Percentiles rank a stretch among this genome's conserved stretches.
Evolutionary conservation across 2,888 invertebrate genomes (phyloP).

Genomic region (Sicus ferrugineus): DNA sequence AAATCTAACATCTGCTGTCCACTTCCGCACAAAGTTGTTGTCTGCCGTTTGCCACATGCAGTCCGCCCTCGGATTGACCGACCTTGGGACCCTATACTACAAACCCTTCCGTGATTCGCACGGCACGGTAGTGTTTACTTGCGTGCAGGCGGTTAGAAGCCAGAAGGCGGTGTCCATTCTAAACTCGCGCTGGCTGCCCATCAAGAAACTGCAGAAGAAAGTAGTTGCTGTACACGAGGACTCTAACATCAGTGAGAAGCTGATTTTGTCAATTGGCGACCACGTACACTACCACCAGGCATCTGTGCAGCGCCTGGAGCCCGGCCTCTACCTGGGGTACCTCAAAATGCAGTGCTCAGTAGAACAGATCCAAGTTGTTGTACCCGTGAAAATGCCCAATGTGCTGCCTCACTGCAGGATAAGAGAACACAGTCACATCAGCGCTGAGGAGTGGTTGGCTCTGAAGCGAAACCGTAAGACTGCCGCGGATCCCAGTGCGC

Average conservation of each 20-base stretch:
- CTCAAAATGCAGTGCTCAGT: conserved; percentile 96
- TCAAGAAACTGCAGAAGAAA: conserved; percentile 84
- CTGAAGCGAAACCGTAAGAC: conserved; percentile 68
- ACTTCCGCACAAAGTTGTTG: conserved; percentile 89
- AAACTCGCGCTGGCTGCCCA: conserved; percentile 91
- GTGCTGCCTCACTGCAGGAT: conserved; percentile 93
- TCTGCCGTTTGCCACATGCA: conserved; percentile 94
- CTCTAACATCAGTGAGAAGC: conserved; percentile 80
- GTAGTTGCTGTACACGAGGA: conserved; percentile 77
- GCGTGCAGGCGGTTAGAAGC: conserved; percentile 73
- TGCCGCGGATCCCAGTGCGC: conserved; percentile 38
- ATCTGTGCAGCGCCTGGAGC: conserved; percentile 81
- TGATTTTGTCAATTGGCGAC: conserved; percentile 87
- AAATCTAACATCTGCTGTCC: conserved; percentile 87
- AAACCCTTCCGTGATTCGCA: conserved; percentile 87
- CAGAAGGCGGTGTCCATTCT: conserved; percentile 88
- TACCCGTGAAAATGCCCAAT: conserved; percentile 91
- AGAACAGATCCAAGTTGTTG: conserved; percentile 91
- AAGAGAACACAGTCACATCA: conserved; percentile 94
- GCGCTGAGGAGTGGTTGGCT: conserved; percentile 96
- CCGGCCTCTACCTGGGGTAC: conserved; percentile 94
- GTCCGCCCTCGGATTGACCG: conserved; percentile 88
- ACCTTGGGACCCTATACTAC: conserved; percentile 94
- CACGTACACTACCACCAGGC: conserved; percentile 74
- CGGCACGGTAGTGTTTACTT: conserved; percentile 90